Evolutionary conservation across 2,888 invertebrate genomes (phyloP), one percentile per base, ranked within the genome.

Genomic region (Cheilosia soror): DNA sequence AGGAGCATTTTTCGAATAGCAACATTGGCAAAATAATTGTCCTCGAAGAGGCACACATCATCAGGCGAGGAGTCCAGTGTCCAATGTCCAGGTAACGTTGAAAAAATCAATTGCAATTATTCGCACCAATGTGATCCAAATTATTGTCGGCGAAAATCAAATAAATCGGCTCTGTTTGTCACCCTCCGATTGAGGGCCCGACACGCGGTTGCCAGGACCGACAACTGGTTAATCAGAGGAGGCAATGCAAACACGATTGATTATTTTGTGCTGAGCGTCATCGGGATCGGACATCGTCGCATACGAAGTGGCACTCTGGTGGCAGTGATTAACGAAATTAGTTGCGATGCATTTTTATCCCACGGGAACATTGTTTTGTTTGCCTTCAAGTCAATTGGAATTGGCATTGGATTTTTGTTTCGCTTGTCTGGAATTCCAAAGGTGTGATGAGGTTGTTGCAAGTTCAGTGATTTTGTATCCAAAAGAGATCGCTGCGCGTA

Each of bases 51-150:
- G 47, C 29, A 53, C 25, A 40, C 40, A 68, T 20, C 20, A 20
- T 20, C 20, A 20, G 20, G 20, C 20, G 20, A 20, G 20, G 20
- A 20, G 37, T 11, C 9, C 33, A 11, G 33, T 4, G 20, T 20
- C 20, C 20, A 20, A 2, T 40, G 20, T 27, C 42, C 15, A 15
- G 31, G 31, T 42, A 68, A 7, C 20, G 72, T 47, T 76, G 66
- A 81, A 85, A 85, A 85, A 85, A 85, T 85, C 85, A 85, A 85
- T 85, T 85, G 85, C 81, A 85, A 85, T 85, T 85, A 81, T 85
- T 81, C 76, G 85, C 85, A 85, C 85, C 85, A 85, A 85, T 85
- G 85, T 81, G 85, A 85, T 81, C 85, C 85, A 81, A 81, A 85
- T 85, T 85, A 85, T 85, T 85, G 81, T 81, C 85, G 85, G 85